These are phyloP conservation scores for Galeruca laticollis DNA, from an alignment of 2,888 invertebrate genomes.

Conservation along the genomic window DNA sequence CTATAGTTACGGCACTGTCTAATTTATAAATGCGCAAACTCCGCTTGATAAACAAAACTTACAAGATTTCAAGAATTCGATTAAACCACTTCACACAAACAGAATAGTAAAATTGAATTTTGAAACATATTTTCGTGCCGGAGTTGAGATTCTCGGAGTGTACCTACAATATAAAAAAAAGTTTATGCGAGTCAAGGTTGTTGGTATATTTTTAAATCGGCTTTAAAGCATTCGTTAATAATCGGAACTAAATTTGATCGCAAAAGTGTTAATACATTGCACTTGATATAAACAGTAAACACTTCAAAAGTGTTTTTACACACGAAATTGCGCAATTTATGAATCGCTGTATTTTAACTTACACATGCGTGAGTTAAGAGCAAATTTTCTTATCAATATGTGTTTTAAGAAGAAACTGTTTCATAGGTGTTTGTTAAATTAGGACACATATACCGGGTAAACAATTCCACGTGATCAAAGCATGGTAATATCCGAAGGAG, in stretches of 20 bases:
- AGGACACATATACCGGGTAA: slow-evolving; percentile 53
- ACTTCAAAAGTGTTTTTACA: slow-evolving; percentile 9
- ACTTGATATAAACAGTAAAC: slow-evolving; percentile 12
- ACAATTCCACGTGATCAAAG: slow-evolving; percentile 65
- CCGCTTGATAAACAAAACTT: neutral
- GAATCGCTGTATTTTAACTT: slow-evolving; percentile 15
- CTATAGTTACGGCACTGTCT: slow-evolving; percentile 3
- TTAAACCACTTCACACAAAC: neutral
- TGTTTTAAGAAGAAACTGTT: slow-evolving; percentile 11
- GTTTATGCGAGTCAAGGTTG: slow-evolving; percentile 18
- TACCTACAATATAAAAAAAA: neutral
- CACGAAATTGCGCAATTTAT: slow-evolving; percentile 38
- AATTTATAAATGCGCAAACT: slow-evolving; percentile 6
- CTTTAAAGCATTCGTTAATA: slow-evolving; percentile 10
- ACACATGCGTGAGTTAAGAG: neutral
- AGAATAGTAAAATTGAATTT: neutral
- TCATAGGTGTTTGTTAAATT: slow-evolving; percentile 19
- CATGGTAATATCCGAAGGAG: slow-evolving; percentile 57
- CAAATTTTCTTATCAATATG: slow-evolving; percentile 5
- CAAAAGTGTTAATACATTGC: neutral
- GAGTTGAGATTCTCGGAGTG: slow-evolving; percentile 4
- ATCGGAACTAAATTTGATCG: slow-evolving; percentile 9
- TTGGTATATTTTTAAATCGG: slow-evolving; percentile 20
- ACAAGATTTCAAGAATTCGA: neutral
- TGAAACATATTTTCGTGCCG: neutral